These are phyloP conservation scores for Pimephales promelas DNA, from an alignment of 2,113 vertebrate genomes.

Conservation along the genomic window DNA sequence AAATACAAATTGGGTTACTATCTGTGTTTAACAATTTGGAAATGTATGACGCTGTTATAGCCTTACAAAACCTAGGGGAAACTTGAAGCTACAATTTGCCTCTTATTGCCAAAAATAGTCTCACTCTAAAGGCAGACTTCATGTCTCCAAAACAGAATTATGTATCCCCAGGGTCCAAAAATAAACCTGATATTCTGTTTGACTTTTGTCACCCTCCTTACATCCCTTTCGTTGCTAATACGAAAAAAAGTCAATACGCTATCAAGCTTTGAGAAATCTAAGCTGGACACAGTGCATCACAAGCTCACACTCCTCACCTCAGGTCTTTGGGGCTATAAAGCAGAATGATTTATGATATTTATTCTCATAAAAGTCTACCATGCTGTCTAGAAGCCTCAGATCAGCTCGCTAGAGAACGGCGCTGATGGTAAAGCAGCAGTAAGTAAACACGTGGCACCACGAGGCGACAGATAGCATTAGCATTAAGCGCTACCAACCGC, in stretches of 20 bases:
- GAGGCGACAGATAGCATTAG: slow-evolving; percentile 55
- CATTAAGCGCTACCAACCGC: slow-evolving; percentile 53
- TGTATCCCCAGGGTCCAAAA: neutral
- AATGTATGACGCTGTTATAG: slow-evolving; percentile 55
- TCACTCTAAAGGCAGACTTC: slow-evolving; percentile 38
- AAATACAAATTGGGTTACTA: slow-evolving; percentile 49
- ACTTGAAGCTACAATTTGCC: neutral
- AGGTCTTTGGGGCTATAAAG: slow-evolving; percentile 59
- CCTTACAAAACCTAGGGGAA: slow-evolving; percentile 50
- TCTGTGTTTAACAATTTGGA: slow-evolving; percentile 45
- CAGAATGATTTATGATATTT: slow-evolving; percentile 66
- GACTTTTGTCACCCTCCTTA: slow-evolving; percentile 16
- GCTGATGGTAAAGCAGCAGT: slow-evolving; percentile 48
- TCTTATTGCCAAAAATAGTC: neutral
- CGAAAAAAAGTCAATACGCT: slow-evolving; percentile 45
- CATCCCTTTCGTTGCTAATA: slow-evolving; percentile 44
- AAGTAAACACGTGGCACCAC: slow-evolving; percentile 54
- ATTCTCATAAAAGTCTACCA: slow-evolving; percentile 65
- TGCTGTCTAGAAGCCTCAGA: slow-evolving; percentile 51
- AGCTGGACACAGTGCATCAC: neutral
- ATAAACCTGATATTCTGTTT: slow-evolving; percentile 36
- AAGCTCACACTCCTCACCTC: slow-evolving; percentile 52
- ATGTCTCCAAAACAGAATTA: slow-evolving; percentile 20
- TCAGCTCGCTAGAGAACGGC: slow-evolving; percentile 37
- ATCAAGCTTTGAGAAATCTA: slow-evolving; percentile 44